Evolutionary conservation across 2,113 vertebrate genomes (phyloP), one percentile per base, ranked within the genome.

Genomic region (Ia io): DNA sequence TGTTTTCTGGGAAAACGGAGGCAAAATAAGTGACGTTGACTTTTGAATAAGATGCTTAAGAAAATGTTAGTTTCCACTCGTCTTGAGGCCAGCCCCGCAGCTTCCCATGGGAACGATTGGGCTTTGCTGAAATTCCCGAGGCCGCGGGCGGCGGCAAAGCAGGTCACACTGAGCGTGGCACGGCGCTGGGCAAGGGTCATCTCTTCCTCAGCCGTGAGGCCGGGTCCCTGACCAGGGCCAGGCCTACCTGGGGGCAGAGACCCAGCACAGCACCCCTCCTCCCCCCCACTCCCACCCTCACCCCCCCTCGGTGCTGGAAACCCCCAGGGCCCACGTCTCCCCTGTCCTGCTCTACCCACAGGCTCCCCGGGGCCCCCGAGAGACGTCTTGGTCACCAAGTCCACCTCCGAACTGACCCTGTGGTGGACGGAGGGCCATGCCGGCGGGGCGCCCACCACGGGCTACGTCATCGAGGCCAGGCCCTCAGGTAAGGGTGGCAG

Each of bases 401-500:
- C 99, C 4, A 88, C 99, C 86, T 98, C 99, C 3, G 98, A 98
- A 13, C 98, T 99, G 93, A 99, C 98, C 0, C 97, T 99, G 47
- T 99, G 98, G n/a, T 99, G 99, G 99, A 97, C 98, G 0, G 99
- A 99, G 82, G 99, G 99, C 32, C 98, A 98, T 0, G 61, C 95
- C 0, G 99, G 99, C 63, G 95, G 96, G 56, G 98, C 98, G 0
- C 99, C 99, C 32, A 98, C 99, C 69, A 99, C 98, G 0, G 99
- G 99, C 74, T 99, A 99, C 20, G 97, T 99, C 40, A 99, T 99
- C 35, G 99, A 99, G 98, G 99, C 99, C 73, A 98, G 99, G 49
- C 99, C 99, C 40, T 99, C 99, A 98, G 99, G 99, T 99, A 90
- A 98, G 97, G 37, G 74, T 13, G 2, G 49, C 0, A 6, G 35